Percentiles rank a stretch among this genome's conserved stretches.
phyloP scores from a whole-genome alignment of 2,113 vertebrate genomes.

The Dolichallabes microphthalmus region DNA sequence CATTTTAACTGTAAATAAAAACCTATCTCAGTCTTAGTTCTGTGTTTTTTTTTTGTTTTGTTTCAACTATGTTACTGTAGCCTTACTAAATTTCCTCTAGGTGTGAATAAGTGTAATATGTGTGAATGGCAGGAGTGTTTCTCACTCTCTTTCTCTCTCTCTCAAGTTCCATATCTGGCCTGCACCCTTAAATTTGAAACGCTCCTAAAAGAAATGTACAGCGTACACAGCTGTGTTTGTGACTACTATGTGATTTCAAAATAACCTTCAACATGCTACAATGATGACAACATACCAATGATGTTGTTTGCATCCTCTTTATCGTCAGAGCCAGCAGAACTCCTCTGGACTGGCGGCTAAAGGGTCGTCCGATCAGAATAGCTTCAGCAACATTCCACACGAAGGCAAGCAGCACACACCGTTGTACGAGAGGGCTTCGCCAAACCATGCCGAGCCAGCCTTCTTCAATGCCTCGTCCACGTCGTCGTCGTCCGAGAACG shows the following conservation, averaged over 20 bases:
- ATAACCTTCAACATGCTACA: neutral
- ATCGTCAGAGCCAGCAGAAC: conserved; percentile 69
- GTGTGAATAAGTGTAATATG: neutral
- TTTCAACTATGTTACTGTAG: neutral
- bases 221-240: neutral
- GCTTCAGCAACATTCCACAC: conserved; percentile 88
- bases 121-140: neutral
- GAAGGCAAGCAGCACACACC: conserved; percentile 91
- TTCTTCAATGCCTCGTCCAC: conserved; percentile 84
- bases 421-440: conserved; percentile 90
- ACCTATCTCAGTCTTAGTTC: neutral
- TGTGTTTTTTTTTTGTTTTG: neutral
- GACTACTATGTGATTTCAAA: neutral
- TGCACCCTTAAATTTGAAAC: neutral
- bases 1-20: neutral
- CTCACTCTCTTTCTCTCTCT: too few species aligned
- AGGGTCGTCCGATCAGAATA: conserved; percentile 82
- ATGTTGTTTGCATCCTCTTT: neutral
- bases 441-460: conserved; percentile 80
- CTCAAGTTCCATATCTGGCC: too few species aligned
- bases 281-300: too few species aligned
- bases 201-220: neutral
- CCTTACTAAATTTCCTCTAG: neutral
- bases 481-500: conserved; percentile 86
- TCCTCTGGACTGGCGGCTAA: conserved; percentile 77